A percentile compares a stretch with the other conserved stretches of the same genome.
These are phyloP conservation scores for Aldrovandia affinis DNA, from an alignment of 2,797 vertebrate genomes.

Conservation along the genomic window DNA sequence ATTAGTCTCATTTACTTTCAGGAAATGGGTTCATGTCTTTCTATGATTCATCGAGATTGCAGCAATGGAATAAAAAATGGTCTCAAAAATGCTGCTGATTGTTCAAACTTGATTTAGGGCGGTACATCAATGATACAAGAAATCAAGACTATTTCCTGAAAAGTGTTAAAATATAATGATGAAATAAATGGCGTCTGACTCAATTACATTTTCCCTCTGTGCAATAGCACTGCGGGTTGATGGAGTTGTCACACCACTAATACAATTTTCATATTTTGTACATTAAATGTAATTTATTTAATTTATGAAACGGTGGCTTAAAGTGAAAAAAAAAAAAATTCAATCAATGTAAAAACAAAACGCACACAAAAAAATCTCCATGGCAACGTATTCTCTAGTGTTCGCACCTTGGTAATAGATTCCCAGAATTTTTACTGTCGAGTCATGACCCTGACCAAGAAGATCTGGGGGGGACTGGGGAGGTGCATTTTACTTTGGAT, in stretches of 20 bases:
- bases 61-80: neutral
- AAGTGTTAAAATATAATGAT: neutral
- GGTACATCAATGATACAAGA: neutral
- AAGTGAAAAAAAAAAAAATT: no score
- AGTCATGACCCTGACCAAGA: neutral
- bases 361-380: neutral
- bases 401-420: conserved; percentile 11
- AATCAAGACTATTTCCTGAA: neutral
- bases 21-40: conserved; percentile 27
- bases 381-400: neutral
- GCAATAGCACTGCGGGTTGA: neutral
- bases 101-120: neutral
- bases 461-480: neutral
- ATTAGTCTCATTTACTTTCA: conserved; percentile 28
- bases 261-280: neutral
- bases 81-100: neutral
- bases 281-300: neutral
- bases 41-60: neutral
- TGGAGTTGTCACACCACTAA: neutral
- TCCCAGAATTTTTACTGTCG: conserved; percentile 4
- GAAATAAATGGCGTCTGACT: neutral
- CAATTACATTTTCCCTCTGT: neutral
- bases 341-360: neutral
- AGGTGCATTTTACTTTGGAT: neutral
- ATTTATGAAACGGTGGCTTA: neutral